Percentiles rank a stretch among this genome's conserved stretches.
phyloP scores from a whole-genome alignment of 2,888 invertebrate species.

The Acrobasis consociella region DNA sequence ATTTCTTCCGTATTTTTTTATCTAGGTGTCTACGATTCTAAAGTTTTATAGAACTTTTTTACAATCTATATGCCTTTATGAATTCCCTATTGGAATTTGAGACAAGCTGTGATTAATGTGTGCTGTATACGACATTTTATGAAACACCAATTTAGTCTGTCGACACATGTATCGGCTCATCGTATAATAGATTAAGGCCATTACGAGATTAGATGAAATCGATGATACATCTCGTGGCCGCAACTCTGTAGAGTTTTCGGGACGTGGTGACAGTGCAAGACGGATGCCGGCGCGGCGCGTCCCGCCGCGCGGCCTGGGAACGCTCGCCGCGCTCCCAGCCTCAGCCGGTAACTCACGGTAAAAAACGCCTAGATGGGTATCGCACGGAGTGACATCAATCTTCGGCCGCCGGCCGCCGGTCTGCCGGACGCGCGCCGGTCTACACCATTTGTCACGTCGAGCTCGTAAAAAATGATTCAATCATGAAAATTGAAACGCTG shows the following conservation, averaged over 20 bases:
- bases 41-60: not conserved
- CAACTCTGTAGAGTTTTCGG: conserved; percentile 24
- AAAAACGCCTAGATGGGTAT: conserved; percentile 59
- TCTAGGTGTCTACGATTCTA: not conserved
- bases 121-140: no score
- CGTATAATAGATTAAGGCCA: conserved; percentile 12
- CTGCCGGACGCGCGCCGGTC: conserved; percentile 29
- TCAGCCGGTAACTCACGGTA: conserved; percentile 30
- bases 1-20: conserved; percentile 3
- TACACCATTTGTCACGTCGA: conserved; percentile 42
- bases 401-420: conserved; percentile 33
- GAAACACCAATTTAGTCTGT: conserved; percentile 15
- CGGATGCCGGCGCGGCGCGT: conserved; percentile 48
- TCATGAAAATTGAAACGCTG: conserved; percentile 15
- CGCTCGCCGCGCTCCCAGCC: conserved; percentile 31
- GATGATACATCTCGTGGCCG: conserved; percentile 21
- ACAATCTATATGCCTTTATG: no score
- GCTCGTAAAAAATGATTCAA: conserved; percentile 37
- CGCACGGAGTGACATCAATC: conserved; percentile 64
- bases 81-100: no score
- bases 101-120: no score
- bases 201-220: conserved; percentile 18
- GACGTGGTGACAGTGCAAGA: conserved; percentile 66
- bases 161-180: conserved; percentile 11
- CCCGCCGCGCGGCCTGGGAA: conserved; percentile 49